Percentiles rank a stretch among this genome's conserved stretches.
phyloP scores from a whole-genome alignment of 2,888 invertebrate genomes.

The Zonitis immaculata region DNA sequence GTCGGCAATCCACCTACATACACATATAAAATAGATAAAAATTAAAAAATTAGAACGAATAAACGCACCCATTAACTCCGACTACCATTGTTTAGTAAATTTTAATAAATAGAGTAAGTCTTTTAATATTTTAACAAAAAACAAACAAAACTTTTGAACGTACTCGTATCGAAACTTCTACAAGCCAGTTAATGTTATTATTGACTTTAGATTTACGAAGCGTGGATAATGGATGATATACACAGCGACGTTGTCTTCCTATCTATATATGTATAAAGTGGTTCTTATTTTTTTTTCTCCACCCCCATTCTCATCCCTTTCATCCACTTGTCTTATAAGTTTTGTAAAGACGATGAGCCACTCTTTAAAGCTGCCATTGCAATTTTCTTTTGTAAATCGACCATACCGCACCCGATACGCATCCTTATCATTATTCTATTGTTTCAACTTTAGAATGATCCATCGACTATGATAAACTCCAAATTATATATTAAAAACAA shows the following conservation, averaged over 20 bases:
- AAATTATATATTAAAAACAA: no score
- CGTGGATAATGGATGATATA: slow-evolving; percentile 42
- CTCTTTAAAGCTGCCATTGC: slow-evolving; percentile 13
- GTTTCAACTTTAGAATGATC: slow-evolving; percentile 13
- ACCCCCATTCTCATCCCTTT: not conserved
- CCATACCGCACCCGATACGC: slow-evolving; percentile 13
- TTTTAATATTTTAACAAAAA: no score
- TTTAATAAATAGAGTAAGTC: slow-evolving; percentile 16
- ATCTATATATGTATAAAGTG: no score
- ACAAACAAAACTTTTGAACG: slow-evolving; percentile 24
- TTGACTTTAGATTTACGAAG: slow-evolving; percentile 43
- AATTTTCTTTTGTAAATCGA: slow-evolving; percentile 20
- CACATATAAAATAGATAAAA: no score
- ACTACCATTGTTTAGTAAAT: slow-evolving; percentile 19
- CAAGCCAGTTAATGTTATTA: slow-evolving; percentile 41
- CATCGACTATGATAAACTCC: slow-evolving; percentile 11
- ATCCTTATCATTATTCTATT: slow-evolving; percentile 23
- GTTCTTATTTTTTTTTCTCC: not conserved
- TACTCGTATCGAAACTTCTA: slow-evolving; percentile 34
- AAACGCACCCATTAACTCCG: not conserved
- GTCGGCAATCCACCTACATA: no score
- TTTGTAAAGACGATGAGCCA: slow-evolving; percentile 7
- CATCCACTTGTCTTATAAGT: slow-evolving; percentile 1
- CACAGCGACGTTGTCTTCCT: slow-evolving; percentile 11
- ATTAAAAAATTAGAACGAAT: no score